Evolutionary conservation across 1,140 invertebrate species (phyloP), one percentile per base, ranked within the genome.

Genomic region (Cylas formicarius): DNA sequence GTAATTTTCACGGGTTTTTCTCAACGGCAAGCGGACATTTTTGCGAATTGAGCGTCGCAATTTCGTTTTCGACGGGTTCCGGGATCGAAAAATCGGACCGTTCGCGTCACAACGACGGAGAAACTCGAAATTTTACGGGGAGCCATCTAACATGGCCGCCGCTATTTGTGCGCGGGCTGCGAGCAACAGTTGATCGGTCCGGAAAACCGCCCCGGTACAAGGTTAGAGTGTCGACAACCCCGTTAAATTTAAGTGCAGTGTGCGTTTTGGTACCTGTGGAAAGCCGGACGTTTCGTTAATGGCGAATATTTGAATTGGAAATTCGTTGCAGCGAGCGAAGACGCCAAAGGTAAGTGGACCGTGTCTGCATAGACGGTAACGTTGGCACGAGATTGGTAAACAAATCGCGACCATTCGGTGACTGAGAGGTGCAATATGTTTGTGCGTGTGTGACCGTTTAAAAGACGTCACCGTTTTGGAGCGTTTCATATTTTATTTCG

Each of bases 371-470:
- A 21, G 32, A 47, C 22, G 16, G 21, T 26, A 44, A 44, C 36
- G 38, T 51, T 52, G 50, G 50, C 50, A 52, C n/a, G 28, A 36
- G 43, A 37, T 34, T 46, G 24, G 50, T 52, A 52, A 52, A 52
- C 50, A 52, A 52, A 52, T 52, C 40, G 40, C 27, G 36, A 10
- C 9, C 32, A 24, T 21, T 17, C 29, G 36, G 39, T 34, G 41
- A 47, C n/a, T n/a, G n/a, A n/a, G n/a, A n/a, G n/a, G n/a, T n/a
- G n/a, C n/a, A n/a, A n/a, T n/a, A n/a, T n/a, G n/a, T n/a, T n/a
- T n/a, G n/a, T n/a, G n/a, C n/a, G n/a, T n/a, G n/a, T n/a, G n/a
- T n/a, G n/a, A n/a, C n/a, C n/a, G n/a, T n/a, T n/a, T n/a, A n/a
- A n/a, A n/a, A n/a, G n/a, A n/a, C n/a, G n/a, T n/a, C n/a, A n/a